Percentiles rank a stretch among this genome's conserved stretches.
Conservation (phyloP, 2,797 vertebrate species). For the Rhinella marina region DNA sequence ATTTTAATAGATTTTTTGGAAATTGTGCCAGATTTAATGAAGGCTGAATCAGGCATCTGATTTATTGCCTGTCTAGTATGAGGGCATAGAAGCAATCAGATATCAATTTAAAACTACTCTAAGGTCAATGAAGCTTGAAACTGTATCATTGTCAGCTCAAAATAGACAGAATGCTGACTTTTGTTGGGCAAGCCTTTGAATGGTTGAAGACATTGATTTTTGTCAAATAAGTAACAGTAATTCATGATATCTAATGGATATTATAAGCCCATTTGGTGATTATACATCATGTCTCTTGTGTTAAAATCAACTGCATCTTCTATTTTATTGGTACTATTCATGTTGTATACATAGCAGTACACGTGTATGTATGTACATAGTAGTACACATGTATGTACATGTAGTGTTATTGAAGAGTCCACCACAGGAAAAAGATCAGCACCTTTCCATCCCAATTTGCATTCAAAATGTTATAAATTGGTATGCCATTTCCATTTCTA, state of each 20-base stretch:
- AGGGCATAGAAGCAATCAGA: constrained; percentile 59
- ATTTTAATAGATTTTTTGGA: constrained; percentile 43
- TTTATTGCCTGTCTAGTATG: constrained; percentile 59
- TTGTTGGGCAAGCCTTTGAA: constrained; percentile 37
- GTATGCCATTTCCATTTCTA: too few species aligned
- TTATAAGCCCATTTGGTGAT: background rate
- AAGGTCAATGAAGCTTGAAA: constrained; percentile 56
- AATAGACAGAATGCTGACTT: constrained; percentile 36
- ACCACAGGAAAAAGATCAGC: too few species aligned
- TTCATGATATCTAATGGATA: constrained; percentile 29
- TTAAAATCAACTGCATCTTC: background rate
- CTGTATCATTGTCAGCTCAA: constrained; percentile 51
- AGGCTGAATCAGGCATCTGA: constrained; percentile 55
- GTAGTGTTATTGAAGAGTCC: too few species aligned
- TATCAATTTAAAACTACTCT: constrained; percentile 59
- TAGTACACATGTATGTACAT: too few species aligned
- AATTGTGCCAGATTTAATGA: constrained; percentile 49
- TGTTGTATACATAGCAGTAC: too few species aligned
- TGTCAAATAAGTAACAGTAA: constrained; percentile 22
- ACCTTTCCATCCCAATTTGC: too few species aligned
- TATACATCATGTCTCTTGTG: background rate
- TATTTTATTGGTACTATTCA: background rate
- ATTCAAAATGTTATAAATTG: too few species aligned
- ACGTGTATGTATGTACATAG: too few species aligned
- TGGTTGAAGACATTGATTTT: constrained; percentile 42